Conservation (phyloP, 1,140 invertebrate genomes). For the Drosophila kurseongensis region DNA sequence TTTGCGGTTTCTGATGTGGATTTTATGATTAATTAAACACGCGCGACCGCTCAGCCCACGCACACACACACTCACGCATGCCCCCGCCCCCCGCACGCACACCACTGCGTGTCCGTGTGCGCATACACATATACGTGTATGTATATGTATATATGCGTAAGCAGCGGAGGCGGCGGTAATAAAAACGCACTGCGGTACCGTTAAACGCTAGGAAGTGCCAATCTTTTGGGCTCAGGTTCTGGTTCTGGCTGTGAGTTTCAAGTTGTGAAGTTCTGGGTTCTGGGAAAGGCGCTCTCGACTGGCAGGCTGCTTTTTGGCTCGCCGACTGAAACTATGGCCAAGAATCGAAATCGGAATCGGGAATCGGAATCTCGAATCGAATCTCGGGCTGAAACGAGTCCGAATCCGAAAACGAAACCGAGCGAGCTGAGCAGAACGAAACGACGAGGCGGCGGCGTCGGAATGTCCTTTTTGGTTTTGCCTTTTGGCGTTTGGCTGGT, state of each 20-base stretch:
- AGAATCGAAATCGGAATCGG: constrained; percentile 45
- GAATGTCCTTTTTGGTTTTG: constrained; percentile 60
- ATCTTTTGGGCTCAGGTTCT: background rate
- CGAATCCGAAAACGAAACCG: constrained; percentile 17
- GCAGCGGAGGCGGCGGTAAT: constrained; percentile 43
- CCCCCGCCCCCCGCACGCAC: constrained; percentile 35
- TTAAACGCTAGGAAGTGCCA: constrained; percentile 18
- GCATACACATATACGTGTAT: background rate
- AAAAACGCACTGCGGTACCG: constrained; percentile 46
- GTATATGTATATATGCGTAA: constrained; percentile 13
- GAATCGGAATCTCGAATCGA: constrained; percentile 30
- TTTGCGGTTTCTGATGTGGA: constrained; percentile 46
- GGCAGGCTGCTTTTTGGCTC: constrained; percentile 39
- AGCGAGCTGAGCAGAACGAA: constrained; percentile 1
- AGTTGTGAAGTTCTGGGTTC: background rate
- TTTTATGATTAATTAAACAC: constrained; percentile 82
- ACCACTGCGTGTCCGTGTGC: constrained; percentile 4
- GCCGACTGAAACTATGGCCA: constrained; percentile 33
- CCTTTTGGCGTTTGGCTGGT: constrained; percentile 35
- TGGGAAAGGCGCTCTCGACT: constrained; percentile 34
- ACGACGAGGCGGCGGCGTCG: constrained; percentile 7
- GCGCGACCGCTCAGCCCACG: constrained; percentile 61
- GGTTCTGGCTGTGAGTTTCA: background rate
- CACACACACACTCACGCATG: constrained; percentile 18
- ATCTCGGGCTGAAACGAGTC: constrained; percentile 35